Evolutionary conservation across 1,140 invertebrate genomes (phyloP).

Genomic region (Bombus pascuorum): DNA sequence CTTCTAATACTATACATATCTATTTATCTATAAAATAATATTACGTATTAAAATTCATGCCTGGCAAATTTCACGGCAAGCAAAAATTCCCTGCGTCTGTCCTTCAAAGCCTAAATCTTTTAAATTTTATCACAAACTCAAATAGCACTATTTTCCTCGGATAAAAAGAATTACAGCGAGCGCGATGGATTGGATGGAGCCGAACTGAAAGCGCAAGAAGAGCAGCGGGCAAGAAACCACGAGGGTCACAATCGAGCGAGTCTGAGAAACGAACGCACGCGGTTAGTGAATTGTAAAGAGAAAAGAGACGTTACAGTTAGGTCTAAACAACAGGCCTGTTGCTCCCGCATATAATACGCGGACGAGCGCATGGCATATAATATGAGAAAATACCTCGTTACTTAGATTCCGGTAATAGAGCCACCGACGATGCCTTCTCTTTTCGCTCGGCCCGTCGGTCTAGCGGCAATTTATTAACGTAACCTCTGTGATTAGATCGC

Average conservation of each 20-base stretch:
- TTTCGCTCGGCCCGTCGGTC: background rate
- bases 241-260: background rate
- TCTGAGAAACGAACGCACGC: conserved; percentile 18
- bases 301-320: conserved; percentile 54
- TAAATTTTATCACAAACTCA: no score
- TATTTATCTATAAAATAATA: no score
- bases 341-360: conserved; percentile 51
- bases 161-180: no score
- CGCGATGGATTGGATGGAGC: background rate
- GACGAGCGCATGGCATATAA: conserved; percentile 46
- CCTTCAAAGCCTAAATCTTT: no score
- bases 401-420: conserved; percentile 22
- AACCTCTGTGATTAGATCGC: conserved; percentile 16
- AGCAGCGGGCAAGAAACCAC: background rate
- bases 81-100: no score
- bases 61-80: no score
- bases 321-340: conserved; percentile 49
- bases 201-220: background rate
- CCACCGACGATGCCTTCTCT: background rate
- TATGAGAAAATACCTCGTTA: conserved; percentile 44
- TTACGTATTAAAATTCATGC: no score
- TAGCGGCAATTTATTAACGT: conserved; percentile 25
- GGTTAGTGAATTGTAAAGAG: conserved; percentile 34
- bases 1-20: no score
- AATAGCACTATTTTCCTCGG: no score